phyloP scores from a whole-genome alignment of 2,888 invertebrate genomes.

The Sicus ferrugineus region DNA sequence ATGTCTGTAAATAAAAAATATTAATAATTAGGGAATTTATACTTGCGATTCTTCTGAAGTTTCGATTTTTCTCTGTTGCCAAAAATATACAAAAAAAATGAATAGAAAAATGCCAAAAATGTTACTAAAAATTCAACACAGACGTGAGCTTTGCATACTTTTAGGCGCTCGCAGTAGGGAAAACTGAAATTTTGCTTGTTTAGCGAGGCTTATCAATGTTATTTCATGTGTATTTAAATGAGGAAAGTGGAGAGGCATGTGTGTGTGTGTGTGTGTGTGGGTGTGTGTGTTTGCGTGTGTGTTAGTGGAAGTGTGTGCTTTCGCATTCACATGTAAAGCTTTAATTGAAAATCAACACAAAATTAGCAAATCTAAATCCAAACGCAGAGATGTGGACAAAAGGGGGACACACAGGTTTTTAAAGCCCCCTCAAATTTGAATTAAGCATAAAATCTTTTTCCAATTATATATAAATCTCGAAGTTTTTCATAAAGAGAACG shows the following conservation, averaged over 20 bases:
- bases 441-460: too few species aligned
- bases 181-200: background rate
- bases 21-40: too few species aligned
- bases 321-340: slow-evolving; percentile 43
- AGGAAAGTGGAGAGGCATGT: too few species aligned
- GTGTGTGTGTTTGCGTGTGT: background rate
- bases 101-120: background rate
- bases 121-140: slow-evolving; percentile 1
- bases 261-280: background rate
- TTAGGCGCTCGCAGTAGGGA: slow-evolving; percentile 3
- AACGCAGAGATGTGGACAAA: background rate
- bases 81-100: background rate
- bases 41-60: too few species aligned
- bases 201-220: slow-evolving; percentile 30
- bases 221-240: slow-evolving; percentile 13
- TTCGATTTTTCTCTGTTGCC: slow-evolving; percentile 16
- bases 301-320: background rate
- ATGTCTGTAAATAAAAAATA: too few species aligned
- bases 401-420: too few species aligned
- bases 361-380: slow-evolving; percentile 29
- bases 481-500: too few species aligned
- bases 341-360: slow-evolving; percentile 54
- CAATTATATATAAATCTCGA: too few species aligned
- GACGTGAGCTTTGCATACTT: slow-evolving; percentile 17
- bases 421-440: too few species aligned